Evolutionary conservation across 2,888 invertebrate genomes (phyloP), one percentile per base, ranked within the genome.

Genomic region (Psococerastis gibbosa): DNA sequence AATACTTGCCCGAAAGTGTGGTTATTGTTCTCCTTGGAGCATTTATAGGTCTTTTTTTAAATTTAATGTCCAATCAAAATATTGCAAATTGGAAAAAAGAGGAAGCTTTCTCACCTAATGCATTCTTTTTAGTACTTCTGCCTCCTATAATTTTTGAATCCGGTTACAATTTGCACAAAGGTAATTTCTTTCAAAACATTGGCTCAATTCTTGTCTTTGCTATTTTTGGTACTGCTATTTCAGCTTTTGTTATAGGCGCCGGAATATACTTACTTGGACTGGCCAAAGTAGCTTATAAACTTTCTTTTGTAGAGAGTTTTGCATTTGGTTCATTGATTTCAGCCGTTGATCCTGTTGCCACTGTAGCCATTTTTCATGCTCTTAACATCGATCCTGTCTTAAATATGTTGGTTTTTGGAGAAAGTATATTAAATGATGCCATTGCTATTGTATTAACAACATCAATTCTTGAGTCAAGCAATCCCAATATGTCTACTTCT

Each of bases 91-190:
- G 92, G 92, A 76, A 88, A 57, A 87, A 91, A 59, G 95, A 95
- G 60, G 97, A 98, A 63, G 89, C 94, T 0, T 94, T 98, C 58
- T 92, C 94, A 5, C 97, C 98, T 0, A 98, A 95, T 16, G 89
- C 95, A 17, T 98, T 98, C 62, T 98, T 98, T 58, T 70, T 98
- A 43, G 85, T 98, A 2, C 70, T 98, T 1, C 63, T 98, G 43
- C 98, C 98, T 8, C 98, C 98, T 1, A 98, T 98, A 45, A 98
- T 98, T 54, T 98, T 98, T 67, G 98, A 98, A 63, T 94, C 94
- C 2, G 97, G 97, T 2, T 98, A 97, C 60, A 98, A 97, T 68
- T 70, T 98, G 47, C 97, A 98, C 57, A 98, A 98, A 64, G 95
- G 94, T 50, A 85, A 87, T 56, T 87, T 85, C 56, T 87, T 85